Evolutionary conservation across 2,113 vertebrate genomes (phyloP), one percentile per base, ranked within the genome.

Genomic region (Meles meles): DNA sequence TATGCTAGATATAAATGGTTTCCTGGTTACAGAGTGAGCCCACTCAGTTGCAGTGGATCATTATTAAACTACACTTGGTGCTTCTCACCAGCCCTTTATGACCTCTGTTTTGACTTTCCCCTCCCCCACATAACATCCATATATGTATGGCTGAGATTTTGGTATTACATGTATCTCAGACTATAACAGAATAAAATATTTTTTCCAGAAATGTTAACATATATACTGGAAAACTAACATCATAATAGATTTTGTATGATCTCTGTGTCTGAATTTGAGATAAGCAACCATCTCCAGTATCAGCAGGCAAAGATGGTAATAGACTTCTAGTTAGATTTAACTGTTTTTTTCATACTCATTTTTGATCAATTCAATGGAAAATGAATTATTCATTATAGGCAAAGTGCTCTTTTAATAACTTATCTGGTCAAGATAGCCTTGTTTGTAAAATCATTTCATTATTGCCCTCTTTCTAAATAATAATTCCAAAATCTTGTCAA

Each of bases 401-500:
- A 13, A 95, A 39, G 5, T 92, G 8, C 8, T 92, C 6, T 85
- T 74, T 95, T 55, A 61, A 52, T 71, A 96, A 52, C 4, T 85
- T 80, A 31, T 61, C 17, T 85, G 1, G 14, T 59, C 3, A 59
- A 85, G 10, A 34, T 59, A 77, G 52, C 7, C 7, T 85, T 34
- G 55, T 14, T 69, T 37, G 76, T 55, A 92, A 90, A 80, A 65
- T 71, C 0, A 63, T 39, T 80, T 55, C 49, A 59, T 80, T 65
- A 88, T 69, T 42, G 0, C 2, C 47, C 25, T 61, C 0, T 4
- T 47, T 47, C 85, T 81, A 49, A 37, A 67, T 37, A 97, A 17
- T 17, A 92, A 88, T 37, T 69, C 17, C 34, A 81, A 85, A 94
- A 67, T 69, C 8, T 47, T 47, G 25, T 42, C 7, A 76, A 4